Evolutionary conservation across 2,888 invertebrate species (phyloP), one percentile per base, ranked within the genome.

Genomic region (Hypsopygia costalis): DNA sequence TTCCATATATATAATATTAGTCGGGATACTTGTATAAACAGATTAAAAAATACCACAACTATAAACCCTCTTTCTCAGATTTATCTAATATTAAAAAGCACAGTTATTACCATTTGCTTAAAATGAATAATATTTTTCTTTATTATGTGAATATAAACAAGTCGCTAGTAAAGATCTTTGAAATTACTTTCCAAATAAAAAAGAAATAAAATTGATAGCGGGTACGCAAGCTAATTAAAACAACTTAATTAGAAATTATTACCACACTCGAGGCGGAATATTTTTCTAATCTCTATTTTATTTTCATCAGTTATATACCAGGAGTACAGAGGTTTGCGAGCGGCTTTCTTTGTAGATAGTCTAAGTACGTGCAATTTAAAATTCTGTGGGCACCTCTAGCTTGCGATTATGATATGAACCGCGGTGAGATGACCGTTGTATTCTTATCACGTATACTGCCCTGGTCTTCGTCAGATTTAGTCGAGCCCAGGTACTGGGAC

Each of bases 381-480:
- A 83, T 86, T 85, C 83, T 57, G 62, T 55, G 46, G 58, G 62
- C 67, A 67, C 56, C 46, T 69, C 59, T 55, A 59, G 58, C 59
- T 62, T 56, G 55, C 65, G 69, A 77, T 78, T 81, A 80, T 77
- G 70, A 76, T 79, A 77, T 69, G 68, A 64, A 63, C 59, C 62
- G 62, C 51, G 55, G 52, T 51, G 28, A 55, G 51, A 51, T 65
- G 66, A 65, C 70, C 64, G 50, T 43, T 36, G 43, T 44, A 83
- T 82, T 81, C 80, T 46, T 40, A 65, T 81, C 85, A 85, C 85
- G 86, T 81, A 49, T 52, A 45, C 43, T 53, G 52, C 58, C 47
- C 58, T 57, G 62, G 69, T 66, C 73, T 72, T 72, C 75, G 70
- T 74, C 72, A 79, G 74, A 80, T 79, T 74, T 73, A 67, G 72